Evolutionary conservation across 2,888 invertebrate genomes (phyloP), one percentile per base, ranked within the genome.

Genomic region (Allygus modestus): DNA sequence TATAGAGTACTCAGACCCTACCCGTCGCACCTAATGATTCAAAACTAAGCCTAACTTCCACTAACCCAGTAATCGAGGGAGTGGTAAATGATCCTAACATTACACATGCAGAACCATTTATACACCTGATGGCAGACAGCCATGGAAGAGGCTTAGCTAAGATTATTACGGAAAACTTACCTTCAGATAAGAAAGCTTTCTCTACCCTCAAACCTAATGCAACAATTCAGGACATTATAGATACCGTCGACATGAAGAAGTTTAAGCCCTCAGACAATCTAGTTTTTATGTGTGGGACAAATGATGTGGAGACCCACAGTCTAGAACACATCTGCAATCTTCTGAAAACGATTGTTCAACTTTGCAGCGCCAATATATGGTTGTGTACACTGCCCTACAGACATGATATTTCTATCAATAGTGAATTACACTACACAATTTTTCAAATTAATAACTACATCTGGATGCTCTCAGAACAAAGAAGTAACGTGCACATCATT

Each of bases 121-220:
- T 1, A 17, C 4, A 15, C 2, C 46, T 46, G 12, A 15, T 46
- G 4, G 12, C 46, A 46, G 46, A 46, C 46, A 46, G 46, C 17
- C 46, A 46, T 46, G 46, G 46, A 46, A 46, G 46, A 46, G 46
- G 46, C 46, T 15, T 46, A 46, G 46, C 46, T 15, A 46, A 46
- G 1, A 46, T 46, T 11, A 46, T 46, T 46, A 15, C 46, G 2
- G 12, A 46, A 46, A 15, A 15, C 17, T 15, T 46, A 7, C 46
- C 46, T 46, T 46, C 17, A 46, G 17, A 46, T 12, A 46, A 46
- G 1, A 46, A 15, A 15, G 46, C 12, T 4, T 46, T 46, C 12
- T 46, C 46, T 17, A 15, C 17, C 15, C 1, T 46, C 7, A 46
- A 46, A 15, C 46, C 46, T 17, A 46, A 46, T 46, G 46, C 46